A percentile compares a stretch with the other conserved stretches of the same genome.
Evolutionary conservation across 1,140 invertebrate genomes (phyloP).

Genomic region (Zophobas atratus): DNA sequence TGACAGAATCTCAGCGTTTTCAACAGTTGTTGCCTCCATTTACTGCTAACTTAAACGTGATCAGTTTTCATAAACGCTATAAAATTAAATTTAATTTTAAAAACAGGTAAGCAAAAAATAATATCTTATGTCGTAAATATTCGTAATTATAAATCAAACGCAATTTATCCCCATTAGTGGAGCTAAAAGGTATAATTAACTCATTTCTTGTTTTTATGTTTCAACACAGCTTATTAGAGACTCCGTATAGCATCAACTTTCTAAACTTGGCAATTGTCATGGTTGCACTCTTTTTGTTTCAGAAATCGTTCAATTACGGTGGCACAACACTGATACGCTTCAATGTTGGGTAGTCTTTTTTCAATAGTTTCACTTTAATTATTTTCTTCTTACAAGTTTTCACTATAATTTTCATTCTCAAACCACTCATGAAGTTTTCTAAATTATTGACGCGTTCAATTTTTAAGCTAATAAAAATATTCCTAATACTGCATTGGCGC

Average conservation of each 20-base stretch:
- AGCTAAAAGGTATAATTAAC: not conserved
- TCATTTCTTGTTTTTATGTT: conserved; percentile 1
- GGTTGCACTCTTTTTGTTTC: conserved; percentile 12
- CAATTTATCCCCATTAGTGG: too few species aligned
- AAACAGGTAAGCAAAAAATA: too few species aligned
- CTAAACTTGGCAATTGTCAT: conserved; percentile 1
- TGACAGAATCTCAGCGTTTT: too few species aligned
- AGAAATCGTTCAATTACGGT: conserved; percentile 11
- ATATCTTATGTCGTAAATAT: too few species aligned
- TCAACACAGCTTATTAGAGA: not conserved
- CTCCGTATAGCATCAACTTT: not conserved
- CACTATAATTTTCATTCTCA: not conserved
- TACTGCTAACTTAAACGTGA: too few species aligned
- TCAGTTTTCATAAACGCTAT: too few species aligned
- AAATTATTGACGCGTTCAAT: not conserved
- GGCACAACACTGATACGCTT: conserved; percentile 5
- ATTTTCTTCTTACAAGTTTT: conserved; percentile 5
- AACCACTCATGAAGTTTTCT: not conserved
- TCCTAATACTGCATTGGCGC: conserved; percentile 5
- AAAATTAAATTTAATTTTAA: too few species aligned
- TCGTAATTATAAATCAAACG: too few species aligned
- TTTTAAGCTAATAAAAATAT: conserved; percentile 21
- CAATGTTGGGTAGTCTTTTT: not conserved
- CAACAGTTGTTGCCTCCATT: too few species aligned
- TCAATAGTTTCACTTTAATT: not conserved